Base-by-base conservation (phyloP, 2,888 invertebrate species). In the Tetragonula carbonaria region DNA sequence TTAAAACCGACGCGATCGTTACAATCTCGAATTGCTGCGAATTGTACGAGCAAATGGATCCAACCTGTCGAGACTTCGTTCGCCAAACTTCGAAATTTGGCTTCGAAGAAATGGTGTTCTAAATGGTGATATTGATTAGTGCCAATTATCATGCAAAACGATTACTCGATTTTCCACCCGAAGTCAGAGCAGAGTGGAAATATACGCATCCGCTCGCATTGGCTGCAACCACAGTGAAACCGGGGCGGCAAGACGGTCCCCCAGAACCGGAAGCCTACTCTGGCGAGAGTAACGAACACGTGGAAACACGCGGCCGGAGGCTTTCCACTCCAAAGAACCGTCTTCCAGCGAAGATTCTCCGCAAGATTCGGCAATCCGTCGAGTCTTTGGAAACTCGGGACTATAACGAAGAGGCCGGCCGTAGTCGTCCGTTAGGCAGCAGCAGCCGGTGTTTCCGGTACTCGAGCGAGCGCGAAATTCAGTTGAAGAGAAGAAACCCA, bases 381-480 rank as follows among this genome's bases (percentile, higher is more conserved):
- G 28, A 72, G 59, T 68, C 51, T 33, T 62, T 59, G 63, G 68
- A 59, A 70, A 85, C 55, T 85, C 66, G 51, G 59, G 65, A 62
- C 28, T 59, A 45, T 50, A 45, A 62, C 23, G 50, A 71, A 57
- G 66, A 38, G 28, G 38, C 11, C 6, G 21, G 18, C 57, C 33
- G 74, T 16, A 38, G 53, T 33, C 11, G 53, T 33, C 11, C 23
- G 23, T 45, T 23, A 28, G 68, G 28, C 57, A 50, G 66, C 57
- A 50, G 66, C 85, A 80, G 80, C 75, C 77, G 85, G 86, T 28
- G 59, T 45, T 84, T 81, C 73, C 68, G 67, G 57, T 14, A 59
- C 11, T 33, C 59, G 59, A 33, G 28, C 63, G 59, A 65, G 77
- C 73, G 75, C 38, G 77, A 89, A 82, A 84, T 87, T 79, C 71